Percentiles rank a stretch among this genome's conserved stretches.
These are phyloP conservation scores for Axea sp. DNA, from an alignment of 2,888 invertebrate species.

Conservation along the genomic window DNA sequence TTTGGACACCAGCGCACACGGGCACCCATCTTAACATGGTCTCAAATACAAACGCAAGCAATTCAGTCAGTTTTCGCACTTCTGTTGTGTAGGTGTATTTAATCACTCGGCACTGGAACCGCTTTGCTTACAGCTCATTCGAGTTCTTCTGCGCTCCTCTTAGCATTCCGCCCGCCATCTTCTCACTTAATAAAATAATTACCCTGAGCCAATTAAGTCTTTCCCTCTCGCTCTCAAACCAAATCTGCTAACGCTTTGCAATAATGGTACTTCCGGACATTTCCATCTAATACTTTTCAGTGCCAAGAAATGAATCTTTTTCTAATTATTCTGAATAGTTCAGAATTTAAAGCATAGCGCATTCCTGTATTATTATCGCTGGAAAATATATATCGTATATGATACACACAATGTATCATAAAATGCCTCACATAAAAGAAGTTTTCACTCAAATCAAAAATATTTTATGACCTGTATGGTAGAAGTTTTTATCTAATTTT, in stretches of 20 bases:
- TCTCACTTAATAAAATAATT: slow-evolving; percentile 80
- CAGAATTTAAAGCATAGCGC: too few relatives aligned
- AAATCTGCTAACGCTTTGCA: slow-evolving; percentile 47
- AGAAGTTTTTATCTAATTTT: too few relatives aligned
- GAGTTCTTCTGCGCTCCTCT: slow-evolving; percentile 68
- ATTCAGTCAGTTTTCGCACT: slow-evolving; percentile 51
- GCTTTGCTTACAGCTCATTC: slow-evolving; percentile 66
- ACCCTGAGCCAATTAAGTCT: slow-evolving; percentile 78
- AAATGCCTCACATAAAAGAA: too few relatives aligned
- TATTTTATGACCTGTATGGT: too few relatives aligned
- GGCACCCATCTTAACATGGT: slow-evolving; percentile 25
- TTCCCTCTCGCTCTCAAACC: slow-evolving; percentile 59
- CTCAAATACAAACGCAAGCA: slow-evolving; percentile 35
- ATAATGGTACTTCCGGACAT: slow-evolving; percentile 51
- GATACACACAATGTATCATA: too few relatives aligned
- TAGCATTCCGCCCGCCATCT: slow-evolving; percentile 78
- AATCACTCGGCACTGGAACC: slow-evolving; percentile 70
- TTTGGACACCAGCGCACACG: slow-evolving; percentile 10
- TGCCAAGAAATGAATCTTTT: slow-evolving; percentile 9
- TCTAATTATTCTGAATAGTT: neutral
- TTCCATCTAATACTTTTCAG: slow-evolving; percentile 28
- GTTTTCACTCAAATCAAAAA: too few relatives aligned
- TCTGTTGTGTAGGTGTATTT: slow-evolving; percentile 70
- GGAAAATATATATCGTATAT: too few relatives aligned
- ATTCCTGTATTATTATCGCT: too few relatives aligned